A percentile compares a stretch with the other conserved stretches of the same genome.
Conservation (phyloP, 2,797 vertebrate genomes). For the Brachyrhaphis roseni region DNA sequence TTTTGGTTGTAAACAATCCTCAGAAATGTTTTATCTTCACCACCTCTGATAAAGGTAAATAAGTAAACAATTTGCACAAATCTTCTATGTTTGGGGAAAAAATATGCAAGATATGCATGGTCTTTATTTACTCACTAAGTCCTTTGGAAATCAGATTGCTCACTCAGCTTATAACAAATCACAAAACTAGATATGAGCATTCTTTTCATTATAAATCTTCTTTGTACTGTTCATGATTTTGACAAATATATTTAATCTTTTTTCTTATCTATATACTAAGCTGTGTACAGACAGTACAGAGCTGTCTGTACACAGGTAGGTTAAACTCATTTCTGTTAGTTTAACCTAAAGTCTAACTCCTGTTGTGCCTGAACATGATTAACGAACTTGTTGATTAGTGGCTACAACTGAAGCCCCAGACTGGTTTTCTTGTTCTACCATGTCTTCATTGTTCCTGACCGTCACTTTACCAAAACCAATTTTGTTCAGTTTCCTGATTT, state of each 20-base stretch:
- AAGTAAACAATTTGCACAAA: neutral
- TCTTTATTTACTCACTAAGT: neutral
- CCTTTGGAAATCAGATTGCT: neutral
- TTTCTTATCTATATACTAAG: neutral
- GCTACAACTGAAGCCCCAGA: conserved; percentile 8
- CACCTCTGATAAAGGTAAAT: neutral
- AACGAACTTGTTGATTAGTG: neutral
- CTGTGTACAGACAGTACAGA: neutral
- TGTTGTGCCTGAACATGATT: neutral
- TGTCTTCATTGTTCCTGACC: neutral
- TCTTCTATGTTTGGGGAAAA: neutral
- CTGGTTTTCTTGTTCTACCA: conserved; percentile 6
- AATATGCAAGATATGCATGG: neutral
- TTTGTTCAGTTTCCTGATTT: neutral
- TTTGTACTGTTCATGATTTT: neutral
- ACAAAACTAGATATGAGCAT: neutral
- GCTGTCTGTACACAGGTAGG: neutral
- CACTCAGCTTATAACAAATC: neutral
- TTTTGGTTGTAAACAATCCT: neutral
- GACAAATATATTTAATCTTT: neutral
- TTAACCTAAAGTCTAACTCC: neutral
- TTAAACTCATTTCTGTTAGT: neutral
- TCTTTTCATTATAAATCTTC: neutral
- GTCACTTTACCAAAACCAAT: conserved; percentile 23
- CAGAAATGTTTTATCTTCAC: neutral